Base-by-base conservation (phyloP, 2,797 vertebrate species). In the Crotalus adamanteus region DNA sequence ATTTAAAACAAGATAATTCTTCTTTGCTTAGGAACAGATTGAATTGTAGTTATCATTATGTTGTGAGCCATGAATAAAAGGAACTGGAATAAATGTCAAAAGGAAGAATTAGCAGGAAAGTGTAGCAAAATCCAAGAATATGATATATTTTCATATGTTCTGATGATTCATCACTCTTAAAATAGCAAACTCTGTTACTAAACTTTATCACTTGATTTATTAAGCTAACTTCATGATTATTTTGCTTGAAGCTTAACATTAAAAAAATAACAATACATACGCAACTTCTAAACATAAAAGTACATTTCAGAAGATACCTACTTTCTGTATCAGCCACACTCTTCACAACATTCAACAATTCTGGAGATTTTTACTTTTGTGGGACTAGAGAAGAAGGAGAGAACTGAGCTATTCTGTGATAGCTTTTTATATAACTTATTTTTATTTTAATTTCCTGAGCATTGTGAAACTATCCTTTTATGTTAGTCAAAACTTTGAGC, bases 181-280 rank as follows among this genome's bases (percentile, higher is more conserved):
- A 96, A 96, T 96, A 95, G 96, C 93, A 97, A 78, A 95, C 96
- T 97, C 95, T 96, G 97, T 95, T 97, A 97, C 1, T 9, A 93
- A 93, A 95, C 96, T 95, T 97, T 95, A 95, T 89, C 94, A 95
- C 94, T 97, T 96, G 93, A 93, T 0, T 3, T 96, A 95, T 96
- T 96, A 96, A 97, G 93, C 57, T 93, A 96, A 91, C 94, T 95
- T 96, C 95, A 89, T 90, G 91, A 95, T 93, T 95, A 86, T 96
- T 96, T 97, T 97, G 95, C 95, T 95, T 97, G 93, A 85, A 96
- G 94, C 90, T 95, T 94, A 87, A 22, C 93, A 95, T 96, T 94
- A 95, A 93, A 95, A 95, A 96, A 55, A 94, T 96, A 96, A 96
- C 95, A 63, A 93, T 88, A 93, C 92, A n/a, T 7, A 87, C 0